Base-by-base conservation (phyloP, 2,797 vertebrate species). In the Macrochelys suwanniensis region DNA sequence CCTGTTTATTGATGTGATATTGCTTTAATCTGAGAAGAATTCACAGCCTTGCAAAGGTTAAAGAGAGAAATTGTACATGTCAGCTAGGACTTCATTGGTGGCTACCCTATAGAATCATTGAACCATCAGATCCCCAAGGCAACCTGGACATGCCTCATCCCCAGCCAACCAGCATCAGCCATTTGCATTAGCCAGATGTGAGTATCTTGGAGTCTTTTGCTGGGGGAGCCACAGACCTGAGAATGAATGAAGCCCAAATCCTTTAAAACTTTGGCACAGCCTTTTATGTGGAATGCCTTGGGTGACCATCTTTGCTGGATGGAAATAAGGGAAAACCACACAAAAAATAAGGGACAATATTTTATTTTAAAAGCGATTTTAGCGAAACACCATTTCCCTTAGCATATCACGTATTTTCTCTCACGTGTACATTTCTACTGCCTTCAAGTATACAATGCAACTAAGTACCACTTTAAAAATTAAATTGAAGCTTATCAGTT, bases 41-140 rank as follows among this genome's bases (percentile, higher is more conserved):
- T 95, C 47, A 77, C 59, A 82, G 45, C 5, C 16, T 82, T 93
- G 50, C 33, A 84, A 80, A 91, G 84, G 45, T 83, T 88, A 80
- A 91, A 96, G 89, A 96, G 74, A 86, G 92, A 85, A 92, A 80
- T 90, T 94, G 83, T 85, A 94, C 95, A 94, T 94, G 95, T 96
- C 96, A 97, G 96, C 95, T 96, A 96, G 91, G 94, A 96, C 94
- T 97, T 96, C 96, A 96, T 94, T 97, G 97, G 74, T 94, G 92
- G 77, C 89, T 94, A 91, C 80, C 94, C 91, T 90, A 78, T 82
- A 56, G 87, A 95, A 93, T 91, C 93, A 96, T 87, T 96, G 89
- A 97, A 92, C 92, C 94, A 94, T 87, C 90, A 49, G 84, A 53
- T 96, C 93, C 96, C 92, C 19, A 89, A 59, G 92, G 94, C 92